Evolutionary conservation across 2,888 invertebrate genomes (phyloP).

Genomic region (Tetranychus piercei): DNA sequence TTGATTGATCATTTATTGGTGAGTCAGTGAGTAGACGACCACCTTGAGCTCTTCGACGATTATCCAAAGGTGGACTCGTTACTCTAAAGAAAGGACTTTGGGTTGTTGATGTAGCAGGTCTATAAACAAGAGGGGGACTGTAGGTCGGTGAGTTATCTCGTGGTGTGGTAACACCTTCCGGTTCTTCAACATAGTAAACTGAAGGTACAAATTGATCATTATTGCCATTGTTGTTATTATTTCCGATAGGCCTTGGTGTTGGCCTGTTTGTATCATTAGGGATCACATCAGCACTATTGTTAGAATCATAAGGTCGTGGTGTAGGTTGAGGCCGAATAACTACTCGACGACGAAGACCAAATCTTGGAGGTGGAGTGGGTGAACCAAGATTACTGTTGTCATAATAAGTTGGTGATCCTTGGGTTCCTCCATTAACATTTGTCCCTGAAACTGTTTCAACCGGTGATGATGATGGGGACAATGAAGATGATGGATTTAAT

Average conservation of each 20-base stretch:
- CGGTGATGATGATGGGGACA: background rate
- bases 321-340: background rate
- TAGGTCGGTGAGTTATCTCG: background rate
- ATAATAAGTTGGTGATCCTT: background rate
- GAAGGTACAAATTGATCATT: background rate
- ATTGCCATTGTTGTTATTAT: conserved; percentile 1
- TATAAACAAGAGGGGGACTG: background rate
- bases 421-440: background rate
- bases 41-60: background rate
- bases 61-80: background rate
- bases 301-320: background rate
- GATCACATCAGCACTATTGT: background rate
- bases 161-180: background rate
- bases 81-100: background rate
- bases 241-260: background rate
- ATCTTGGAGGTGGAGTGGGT: conserved; percentile 11
- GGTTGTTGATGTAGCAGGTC: background rate
- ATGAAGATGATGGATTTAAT: background rate
- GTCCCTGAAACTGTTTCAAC: background rate
- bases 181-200: conserved; percentile 4
- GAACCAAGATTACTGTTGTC: background rate
- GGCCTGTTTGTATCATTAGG: background rate
- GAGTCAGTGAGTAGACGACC: background rate
- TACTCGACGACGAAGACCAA: conserved; percentile 7
- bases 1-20: background rate